phyloP scores from a whole-genome alignment of 2,113 vertebrate genomes.

The Gadus chalcogrammus region DNA sequence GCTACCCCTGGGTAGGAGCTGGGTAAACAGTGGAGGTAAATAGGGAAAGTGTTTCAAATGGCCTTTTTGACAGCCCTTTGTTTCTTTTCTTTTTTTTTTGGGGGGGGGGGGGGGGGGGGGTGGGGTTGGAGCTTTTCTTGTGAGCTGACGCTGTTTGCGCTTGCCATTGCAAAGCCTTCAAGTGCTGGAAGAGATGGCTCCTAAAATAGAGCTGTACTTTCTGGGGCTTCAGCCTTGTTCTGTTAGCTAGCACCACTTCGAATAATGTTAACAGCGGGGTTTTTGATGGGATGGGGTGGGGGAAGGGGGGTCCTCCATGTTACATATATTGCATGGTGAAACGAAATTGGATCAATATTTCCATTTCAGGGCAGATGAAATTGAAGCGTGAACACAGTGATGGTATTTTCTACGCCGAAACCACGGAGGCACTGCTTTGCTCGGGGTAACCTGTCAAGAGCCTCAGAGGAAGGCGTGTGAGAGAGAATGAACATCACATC shows the following conservation, averaged over 20 bases:
- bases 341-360: constrained; percentile 27
- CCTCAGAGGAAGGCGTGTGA: background rate
- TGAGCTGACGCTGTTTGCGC: too few species aligned
- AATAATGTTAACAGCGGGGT: background rate
- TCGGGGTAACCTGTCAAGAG: background rate
- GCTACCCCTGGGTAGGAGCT: constrained; percentile 16
- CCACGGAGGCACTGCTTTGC: background rate
- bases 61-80: constrained; percentile 18
- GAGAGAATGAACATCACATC: background rate
- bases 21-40: constrained; percentile 11
- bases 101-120: too few species aligned
- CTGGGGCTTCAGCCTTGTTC: background rate
- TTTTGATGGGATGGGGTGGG: too few species aligned
- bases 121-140: too few species aligned
- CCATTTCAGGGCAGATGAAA: constrained; percentile 18
- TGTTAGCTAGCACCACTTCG: background rate
- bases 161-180: background rate
- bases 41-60: constrained; percentile 5
- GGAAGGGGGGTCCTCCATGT: background rate
- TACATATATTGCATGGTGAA: constrained; percentile 16
- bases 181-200: background rate
- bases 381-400: constrained; percentile 14
- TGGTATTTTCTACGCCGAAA: constrained; percentile 11
- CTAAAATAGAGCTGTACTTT: background rate
- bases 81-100: background rate